Evolutionary conservation across 2,797 vertebrate species (phyloP).

Genomic region (Thunnus albacares): DNA sequence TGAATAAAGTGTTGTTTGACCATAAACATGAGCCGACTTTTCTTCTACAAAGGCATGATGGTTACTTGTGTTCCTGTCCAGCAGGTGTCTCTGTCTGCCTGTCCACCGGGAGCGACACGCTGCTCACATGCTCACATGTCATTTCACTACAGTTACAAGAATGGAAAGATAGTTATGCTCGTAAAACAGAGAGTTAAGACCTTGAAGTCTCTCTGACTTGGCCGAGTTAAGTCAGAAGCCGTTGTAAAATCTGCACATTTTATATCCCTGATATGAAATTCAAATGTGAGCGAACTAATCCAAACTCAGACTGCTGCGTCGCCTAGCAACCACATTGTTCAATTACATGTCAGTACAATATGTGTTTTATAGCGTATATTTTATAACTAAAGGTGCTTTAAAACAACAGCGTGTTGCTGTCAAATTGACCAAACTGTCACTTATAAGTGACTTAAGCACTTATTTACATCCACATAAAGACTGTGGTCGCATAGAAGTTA

Average conservation of each 20-base stretch:
- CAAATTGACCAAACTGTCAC: background rate
- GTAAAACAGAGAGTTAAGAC: background rate
- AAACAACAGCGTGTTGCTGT: background rate
- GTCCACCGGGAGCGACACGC: too few relatives aligned
- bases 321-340: slow-evolving; percentile 7
- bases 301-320: background rate
- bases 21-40: slow-evolving; percentile 31
- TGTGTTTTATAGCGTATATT: background rate
- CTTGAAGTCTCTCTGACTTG: background rate
- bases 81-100: slow-evolving; percentile 77
- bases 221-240: background rate
- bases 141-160: background rate
- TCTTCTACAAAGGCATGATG: slow-evolving; percentile 27
- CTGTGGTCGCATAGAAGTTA: background rate
- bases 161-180: background rate
- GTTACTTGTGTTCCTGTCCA: slow-evolving; percentile 60
- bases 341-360: background rate
- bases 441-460: background rate
- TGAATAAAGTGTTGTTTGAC: slow-evolving; percentile 83
- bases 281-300: slow-evolving; percentile 3
- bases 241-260: background rate
- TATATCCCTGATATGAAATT: background rate
- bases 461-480: background rate
- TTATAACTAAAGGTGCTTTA: background rate
- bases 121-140: too few relatives aligned